Evolutionary conservation across 2,113 vertebrate genomes (phyloP), one percentile per base, ranked within the genome.

Genomic region (Dipodomys merriami): DNA sequence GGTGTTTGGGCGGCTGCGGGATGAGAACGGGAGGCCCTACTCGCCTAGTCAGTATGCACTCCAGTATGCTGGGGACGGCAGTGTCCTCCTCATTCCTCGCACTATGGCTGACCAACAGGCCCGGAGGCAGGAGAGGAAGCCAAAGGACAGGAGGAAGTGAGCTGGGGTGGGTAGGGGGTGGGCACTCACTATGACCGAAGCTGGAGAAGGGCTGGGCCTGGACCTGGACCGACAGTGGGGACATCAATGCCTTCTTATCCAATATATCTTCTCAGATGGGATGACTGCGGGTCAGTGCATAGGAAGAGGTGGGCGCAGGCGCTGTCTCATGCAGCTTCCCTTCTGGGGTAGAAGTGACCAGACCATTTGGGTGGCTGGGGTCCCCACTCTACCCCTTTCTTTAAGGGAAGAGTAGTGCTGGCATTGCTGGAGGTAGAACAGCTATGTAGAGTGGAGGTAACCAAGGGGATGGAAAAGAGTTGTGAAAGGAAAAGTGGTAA

Each of bases 111-210:
- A 98, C 1, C 99, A 99, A 97, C 99, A 98, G 83, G 98, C 96
- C 74, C 97, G 99, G 65, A 98, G 99, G 94, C 98, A 98, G 4
- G 99, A 99, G 89, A 99, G 99, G 95, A 99, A 99, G 97, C 99
- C 98, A 92, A 99, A 99, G 91, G 99, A 99, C 97, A 97, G 99
- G 96, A 99, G 99, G 98, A 99, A 99, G 98, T 99, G 99, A 98
- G 86, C 90, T 25, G 65, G 19, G 90, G 33, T 60, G 60, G 78
- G 87, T 94, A 92, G 95, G 93, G 96, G 96, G 62, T 96, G 94
- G 96, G 94, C 68, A 81, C 97, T 97, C 96, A 94, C 93, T 96
- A 71, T 62, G 97, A 80, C 94, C 86, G 96, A 97, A 95, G 96
- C 97, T 97, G 97, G 96, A 96, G 91, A 96, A 97, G 97, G 98